Evolutionary conservation across 1,140 invertebrate species (phyloP).

Genomic region (Eulimnadia texana): DNA sequence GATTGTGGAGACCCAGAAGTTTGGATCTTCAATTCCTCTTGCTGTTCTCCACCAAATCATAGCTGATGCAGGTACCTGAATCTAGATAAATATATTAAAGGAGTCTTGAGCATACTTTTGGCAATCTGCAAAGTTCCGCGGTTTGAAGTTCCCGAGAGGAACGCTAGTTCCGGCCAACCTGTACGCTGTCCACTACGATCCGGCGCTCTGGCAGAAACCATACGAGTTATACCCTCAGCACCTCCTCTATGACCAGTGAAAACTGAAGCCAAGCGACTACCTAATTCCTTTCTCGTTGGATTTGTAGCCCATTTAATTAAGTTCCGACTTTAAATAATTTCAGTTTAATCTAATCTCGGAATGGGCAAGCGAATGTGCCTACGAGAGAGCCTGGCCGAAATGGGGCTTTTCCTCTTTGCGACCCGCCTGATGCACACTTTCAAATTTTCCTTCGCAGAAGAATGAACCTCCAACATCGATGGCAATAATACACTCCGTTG

Average conservation of each 20-base stretch:
- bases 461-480: conserved; percentile 21
- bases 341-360: not conserved
- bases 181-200: not conserved
- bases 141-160: not conserved
- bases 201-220: not conserved
- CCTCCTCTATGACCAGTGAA: not conserved
- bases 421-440: conserved; percentile 31
- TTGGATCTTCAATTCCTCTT: not conserved
- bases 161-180: not conserved
- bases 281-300: not conserved
- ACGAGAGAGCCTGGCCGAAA: conserved; percentile 32
- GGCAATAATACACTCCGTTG: not conserved
- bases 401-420: conserved; percentile 31
- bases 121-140: not conserved
- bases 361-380: conserved; percentile 24
- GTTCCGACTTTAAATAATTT: not conserved
- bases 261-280: not conserved
- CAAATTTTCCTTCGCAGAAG: conserved; percentile 25
- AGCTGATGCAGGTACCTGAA: not conserved
- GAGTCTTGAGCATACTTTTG: too few relatives aligned
- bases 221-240: not conserved
- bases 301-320: not conserved
- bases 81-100: not conserved
- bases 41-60: not conserved
- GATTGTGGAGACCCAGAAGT: not conserved